These are phyloP conservation scores for Manis javanica DNA, from an alignment of 2,797 vertebrate genomes.

Conservation along the genomic window DNA sequence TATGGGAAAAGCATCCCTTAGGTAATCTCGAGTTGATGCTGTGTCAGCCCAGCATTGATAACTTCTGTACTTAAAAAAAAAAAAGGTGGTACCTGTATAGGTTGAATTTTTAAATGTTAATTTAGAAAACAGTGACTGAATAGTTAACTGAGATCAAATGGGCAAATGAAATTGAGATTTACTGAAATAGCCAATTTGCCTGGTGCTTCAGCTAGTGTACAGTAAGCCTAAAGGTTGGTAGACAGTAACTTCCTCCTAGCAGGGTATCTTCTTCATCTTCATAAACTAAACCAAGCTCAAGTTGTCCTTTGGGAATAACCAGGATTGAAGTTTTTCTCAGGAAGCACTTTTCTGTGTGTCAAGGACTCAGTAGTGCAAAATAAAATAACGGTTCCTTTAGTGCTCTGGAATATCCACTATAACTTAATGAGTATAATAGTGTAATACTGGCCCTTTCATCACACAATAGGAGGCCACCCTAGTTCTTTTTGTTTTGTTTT, in stretches of 20 bases:
- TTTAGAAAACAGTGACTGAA: conserved; percentile 27
- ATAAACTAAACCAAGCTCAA: conserved; percentile 25
- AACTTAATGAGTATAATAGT: conserved; percentile 31
- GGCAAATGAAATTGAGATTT: conserved; percentile 5
- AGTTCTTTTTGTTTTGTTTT: conserved; percentile 59
- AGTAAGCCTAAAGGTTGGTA: conserved; percentile 17
- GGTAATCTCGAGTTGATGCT: conserved; percentile 29
- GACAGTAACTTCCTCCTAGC: conserved; percentile 33
- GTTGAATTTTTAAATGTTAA: conserved; percentile 46
- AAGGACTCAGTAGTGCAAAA: background rate
- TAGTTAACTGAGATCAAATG: conserved; percentile 44
- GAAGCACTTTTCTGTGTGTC: conserved; percentile 66
- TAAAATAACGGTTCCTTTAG: conserved; percentile 33
- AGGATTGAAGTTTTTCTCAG: conserved; percentile 70
- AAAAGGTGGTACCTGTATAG: background rate
- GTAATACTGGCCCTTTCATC: conserved; percentile 22
- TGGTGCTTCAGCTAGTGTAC: conserved; percentile 47
- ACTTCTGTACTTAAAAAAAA: background rate
- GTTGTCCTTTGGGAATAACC: conserved; percentile 50
- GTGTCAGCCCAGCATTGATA: background rate
- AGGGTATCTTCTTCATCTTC: conserved; percentile 9
- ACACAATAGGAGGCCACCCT: conserved; percentile 40
- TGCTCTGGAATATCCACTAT: conserved; percentile 3
- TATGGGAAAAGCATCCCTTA: conserved; percentile 50
- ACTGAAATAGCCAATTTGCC: conserved; percentile 56